Evolutionary conservation across 2,888 invertebrate genomes (phyloP), one percentile per base, ranked within the genome.

Genomic region (Hirtodrosophila cameraria): DNA sequence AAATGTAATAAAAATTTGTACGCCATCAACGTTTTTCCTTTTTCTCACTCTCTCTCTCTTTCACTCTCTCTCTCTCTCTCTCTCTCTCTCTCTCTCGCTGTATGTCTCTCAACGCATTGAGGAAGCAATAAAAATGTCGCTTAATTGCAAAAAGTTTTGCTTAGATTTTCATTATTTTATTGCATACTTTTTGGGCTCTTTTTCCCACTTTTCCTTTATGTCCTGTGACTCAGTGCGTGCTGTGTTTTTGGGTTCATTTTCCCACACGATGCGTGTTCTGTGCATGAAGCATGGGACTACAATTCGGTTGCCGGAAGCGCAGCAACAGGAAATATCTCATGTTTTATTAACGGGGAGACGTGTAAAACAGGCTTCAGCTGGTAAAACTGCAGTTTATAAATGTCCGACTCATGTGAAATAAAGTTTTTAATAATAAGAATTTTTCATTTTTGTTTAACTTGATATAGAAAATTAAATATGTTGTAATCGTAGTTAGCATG

Each of bases 121-220:
- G 78, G 83, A 82, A 78, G 83, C 75, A 82, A 78, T 78, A 78
- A 78, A 78, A 78, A 82, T 78, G 78, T 78, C 78, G 72, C 83
- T 75, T 86, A 86, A 87, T 86, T 86, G 83, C 83, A 66, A 67
- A 86, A 86, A 86, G 72, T 86, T 85, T 80, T 85, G 78, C 76
- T 75, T 77, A 74, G 80, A 84, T 75, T 75, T 81, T 81, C 67
- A 83, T 79, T 79, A 79, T 83, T 79, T 79, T 73, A 73, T 83
- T 67, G 75, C 69, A 61, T 62, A 69, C 75, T 75, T 83, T 75
- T 75, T 59, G 49, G 74, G 74, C 43, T 55, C 54, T 50, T 50
- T 48, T 42, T 20, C 18, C 20, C 20, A 23, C 5, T 38, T 39
- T 23, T 27, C 12, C 12, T 18, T 27, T 11, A 25, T 11, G 5